phyloP scores from a whole-genome alignment of 2,113 vertebrate species.

The Circaetus gallicus region DNA sequence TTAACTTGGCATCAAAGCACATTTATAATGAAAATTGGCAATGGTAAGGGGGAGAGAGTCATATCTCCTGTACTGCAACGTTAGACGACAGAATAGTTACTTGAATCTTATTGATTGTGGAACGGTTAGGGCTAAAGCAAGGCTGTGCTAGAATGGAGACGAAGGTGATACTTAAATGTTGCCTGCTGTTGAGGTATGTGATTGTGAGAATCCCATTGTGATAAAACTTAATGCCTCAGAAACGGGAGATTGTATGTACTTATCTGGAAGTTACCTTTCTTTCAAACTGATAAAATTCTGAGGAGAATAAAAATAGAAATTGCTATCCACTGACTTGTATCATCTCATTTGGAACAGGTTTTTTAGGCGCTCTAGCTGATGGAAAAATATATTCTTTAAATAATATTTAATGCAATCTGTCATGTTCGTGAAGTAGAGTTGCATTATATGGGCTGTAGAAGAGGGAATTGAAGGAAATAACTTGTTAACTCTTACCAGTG shows the following conservation, averaged over 20 bases:
- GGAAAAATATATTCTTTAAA: neutral
- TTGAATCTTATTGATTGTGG: neutral
- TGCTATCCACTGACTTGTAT: neutral
- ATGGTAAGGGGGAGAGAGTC: fast-evolving
- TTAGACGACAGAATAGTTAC: fast-evolving
- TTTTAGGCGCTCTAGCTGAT: neutral
- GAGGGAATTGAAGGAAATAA: neutral
- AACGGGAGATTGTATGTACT: neutral
- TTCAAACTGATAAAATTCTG: neutral
- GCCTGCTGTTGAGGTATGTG: neutral
- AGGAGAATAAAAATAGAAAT: neutral
- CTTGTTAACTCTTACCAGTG: neutral
- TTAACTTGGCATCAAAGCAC: neutral
- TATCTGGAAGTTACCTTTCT: neutral
- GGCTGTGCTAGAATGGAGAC: neutral
- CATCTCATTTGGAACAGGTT: neutral
- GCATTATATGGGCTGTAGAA: neutral
- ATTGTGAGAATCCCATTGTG: neutral
- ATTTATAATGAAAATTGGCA: neutral
- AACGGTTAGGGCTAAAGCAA: neutral
- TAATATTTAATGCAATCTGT: neutral
- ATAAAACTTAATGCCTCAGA: neutral
- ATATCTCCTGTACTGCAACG: fast-evolving
- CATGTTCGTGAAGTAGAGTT: neutral
- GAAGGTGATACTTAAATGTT: neutral